A percentile compares a stretch with the other conserved stretches of the same genome.
These are phyloP conservation scores for Apodemia hepburni DNA, from an alignment of 2,888 invertebrate genomes.

Conservation along the genomic window DNA sequence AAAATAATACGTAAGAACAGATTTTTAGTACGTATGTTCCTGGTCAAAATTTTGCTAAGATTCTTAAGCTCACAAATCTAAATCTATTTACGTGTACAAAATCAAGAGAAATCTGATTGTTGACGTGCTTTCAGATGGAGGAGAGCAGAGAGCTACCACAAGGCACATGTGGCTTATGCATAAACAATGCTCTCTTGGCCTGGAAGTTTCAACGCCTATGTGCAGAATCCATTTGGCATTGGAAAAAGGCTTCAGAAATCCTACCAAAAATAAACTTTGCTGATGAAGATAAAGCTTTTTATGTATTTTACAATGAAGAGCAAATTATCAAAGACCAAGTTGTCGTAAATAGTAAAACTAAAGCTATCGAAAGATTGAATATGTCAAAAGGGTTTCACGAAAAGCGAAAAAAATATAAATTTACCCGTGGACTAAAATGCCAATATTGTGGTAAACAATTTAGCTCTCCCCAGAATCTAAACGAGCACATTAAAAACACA, in stretches of 20 bases:
- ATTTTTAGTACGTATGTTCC: too few species aligned
- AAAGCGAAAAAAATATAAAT: slow-evolving; percentile 21
- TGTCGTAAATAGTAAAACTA: slow-evolving; percentile 18
- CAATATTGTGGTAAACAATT: slow-evolving; percentile 51
- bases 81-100: slow-evolving; percentile 17
- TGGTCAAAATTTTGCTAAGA: too few species aligned
- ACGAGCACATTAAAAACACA: slow-evolving; percentile 50
- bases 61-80: neutral
- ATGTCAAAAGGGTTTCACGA: slow-evolving; percentile 3
- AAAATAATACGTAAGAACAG: too few species aligned
- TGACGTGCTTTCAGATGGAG: slow-evolving; percentile 67
- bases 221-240: slow-evolving; percentile 44
- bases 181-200: slow-evolving; percentile 44
- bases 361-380: slow-evolving; percentile 40
- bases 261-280: slow-evolving; percentile 38
- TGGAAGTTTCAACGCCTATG: slow-evolving; percentile 48
- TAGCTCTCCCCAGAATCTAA: slow-evolving; percentile 39
- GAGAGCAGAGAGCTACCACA: slow-evolving; percentile 49
- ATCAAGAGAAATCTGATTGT: slow-evolving; percentile 56
- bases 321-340: slow-evolving; percentile 40
- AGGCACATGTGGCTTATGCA: slow-evolving; percentile 53
- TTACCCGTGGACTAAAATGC: slow-evolving; percentile 34
- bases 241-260: slow-evolving; percentile 41
- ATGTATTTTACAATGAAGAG: slow-evolving; percentile 41
- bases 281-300: slow-evolving; percentile 42